These are phyloP conservation scores for Mactra quadrangularis DNA, from an alignment of 1,140 invertebrate species.

Conservation along the genomic window DNA sequence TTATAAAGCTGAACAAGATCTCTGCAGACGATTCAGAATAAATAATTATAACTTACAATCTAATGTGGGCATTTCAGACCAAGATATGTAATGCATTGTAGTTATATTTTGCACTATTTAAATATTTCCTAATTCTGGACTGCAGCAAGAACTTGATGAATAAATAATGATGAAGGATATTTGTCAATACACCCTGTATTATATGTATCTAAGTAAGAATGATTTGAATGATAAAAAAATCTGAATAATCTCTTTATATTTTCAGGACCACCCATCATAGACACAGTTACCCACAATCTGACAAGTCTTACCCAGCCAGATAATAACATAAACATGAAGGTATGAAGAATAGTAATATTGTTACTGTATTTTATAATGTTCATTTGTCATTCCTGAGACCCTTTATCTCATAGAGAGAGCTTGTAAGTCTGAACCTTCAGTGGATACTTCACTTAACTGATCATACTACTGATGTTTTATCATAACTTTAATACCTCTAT, in stretches of 20 bases:
- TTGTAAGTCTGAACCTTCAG: neutral
- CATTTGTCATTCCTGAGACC: neutral
- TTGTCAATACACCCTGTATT: too few species aligned
- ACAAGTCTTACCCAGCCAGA: slow-evolving; percentile 84
- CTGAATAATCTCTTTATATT: slow-evolving; percentile 56
- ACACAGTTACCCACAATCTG: slow-evolving; percentile 88
- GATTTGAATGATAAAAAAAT: too few species aligned
- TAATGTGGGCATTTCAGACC: too few species aligned
- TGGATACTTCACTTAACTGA: neutral
- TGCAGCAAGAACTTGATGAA: too few species aligned
- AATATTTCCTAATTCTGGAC: too few species aligned
- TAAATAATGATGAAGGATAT: too few species aligned
- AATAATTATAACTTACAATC: too few species aligned
- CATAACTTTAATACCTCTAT: neutral
- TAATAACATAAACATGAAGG: slow-evolving; percentile 81
- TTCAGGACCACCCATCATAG: slow-evolving; percentile 94
- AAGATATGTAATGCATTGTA: too few species aligned
- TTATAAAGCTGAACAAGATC: too few species aligned
- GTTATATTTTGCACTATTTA: too few species aligned
- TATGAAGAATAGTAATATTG: neutral
- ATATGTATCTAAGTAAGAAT: too few species aligned
- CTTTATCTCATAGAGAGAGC: neutral
- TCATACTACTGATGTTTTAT: neutral
- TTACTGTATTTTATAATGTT: neutral
- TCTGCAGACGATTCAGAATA: too few species aligned